phyloP scores from a whole-genome alignment of 2,113 vertebrate species.

The Amphiprion ocellaris region DNA sequence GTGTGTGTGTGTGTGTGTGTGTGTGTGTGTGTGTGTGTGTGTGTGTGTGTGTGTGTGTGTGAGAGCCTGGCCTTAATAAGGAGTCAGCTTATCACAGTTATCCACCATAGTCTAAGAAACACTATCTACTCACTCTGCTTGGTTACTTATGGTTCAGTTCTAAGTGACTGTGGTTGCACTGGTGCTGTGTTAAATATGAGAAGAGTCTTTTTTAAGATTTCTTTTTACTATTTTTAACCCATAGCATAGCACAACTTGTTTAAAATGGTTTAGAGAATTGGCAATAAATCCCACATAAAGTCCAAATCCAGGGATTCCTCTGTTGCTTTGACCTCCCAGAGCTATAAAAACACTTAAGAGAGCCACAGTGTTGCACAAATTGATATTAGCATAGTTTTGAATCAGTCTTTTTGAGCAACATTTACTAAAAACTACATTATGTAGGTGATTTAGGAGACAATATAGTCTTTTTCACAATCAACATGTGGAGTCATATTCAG shows the following conservation, averaged over 20 bases:
- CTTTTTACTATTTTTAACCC: neutral
- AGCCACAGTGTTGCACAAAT: neutral
- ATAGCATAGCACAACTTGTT: neutral
- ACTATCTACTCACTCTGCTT: slow-evolving; percentile 16
- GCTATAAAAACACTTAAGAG: neutral
- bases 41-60: slow-evolving; percentile 39
- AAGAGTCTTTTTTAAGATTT: neutral
- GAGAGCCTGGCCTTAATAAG: slow-evolving; percentile 34
- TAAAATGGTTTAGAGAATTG: neutral
- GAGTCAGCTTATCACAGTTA: slow-evolving; percentile 53
- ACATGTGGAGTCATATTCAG: no score
- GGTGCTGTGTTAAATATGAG: neutral
- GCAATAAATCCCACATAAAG: neutral
- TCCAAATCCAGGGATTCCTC: neutral
- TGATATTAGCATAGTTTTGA: neutral
- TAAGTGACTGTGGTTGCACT: slow-evolving; percentile 1
- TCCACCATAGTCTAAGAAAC: slow-evolving; percentile 28
- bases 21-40: slow-evolving; percentile 38
- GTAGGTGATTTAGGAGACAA: no score
- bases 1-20: slow-evolving; percentile 3
- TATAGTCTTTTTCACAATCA: no score
- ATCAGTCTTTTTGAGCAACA: neutral
- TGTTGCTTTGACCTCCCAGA: neutral
- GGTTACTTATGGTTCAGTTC: slow-evolving; percentile 27
- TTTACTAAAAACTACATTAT: neutral